Percentiles rank a stretch among this genome's conserved stretches.
phyloP scores from a whole-genome alignment of 1,140 invertebrate species.

The Centruroides sculpturatus region DNA sequence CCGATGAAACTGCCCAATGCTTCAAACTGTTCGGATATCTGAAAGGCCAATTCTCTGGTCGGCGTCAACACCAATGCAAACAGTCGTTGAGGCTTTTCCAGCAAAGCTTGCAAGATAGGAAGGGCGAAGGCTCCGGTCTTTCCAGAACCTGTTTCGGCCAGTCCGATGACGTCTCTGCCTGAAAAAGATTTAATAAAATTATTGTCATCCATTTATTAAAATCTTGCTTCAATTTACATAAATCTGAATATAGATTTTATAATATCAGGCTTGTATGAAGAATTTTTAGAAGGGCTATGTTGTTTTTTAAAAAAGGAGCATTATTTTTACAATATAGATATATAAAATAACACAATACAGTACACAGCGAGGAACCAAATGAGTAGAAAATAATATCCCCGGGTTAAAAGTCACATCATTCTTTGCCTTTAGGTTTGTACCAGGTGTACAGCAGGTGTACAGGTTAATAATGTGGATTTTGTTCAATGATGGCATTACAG shows the following conservation, averaged over 20 bases:
- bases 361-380: no score
- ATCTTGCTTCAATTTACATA: neutral
- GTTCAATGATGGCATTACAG: no score
- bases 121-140: constrained; percentile 96
- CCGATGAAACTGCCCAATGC: constrained; percentile 57
- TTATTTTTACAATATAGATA: no score
- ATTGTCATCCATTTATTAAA: neutral
- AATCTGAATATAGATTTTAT: neutral
- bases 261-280: no score
- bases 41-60: constrained; percentile 82
- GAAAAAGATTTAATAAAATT: constrained; percentile 6
- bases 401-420: no score
- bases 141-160: constrained; percentile 95
- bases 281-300: no score
- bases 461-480: no score
- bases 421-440: no score
- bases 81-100: constrained; percentile 81
- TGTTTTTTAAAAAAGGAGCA: no score
- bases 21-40: constrained; percentile 44
- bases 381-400: no score
- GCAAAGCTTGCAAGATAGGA: constrained; percentile 79
- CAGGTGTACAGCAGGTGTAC: no score
- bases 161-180: constrained; percentile 85
- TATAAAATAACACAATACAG: no score
- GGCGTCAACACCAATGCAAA: constrained; percentile 91